Evolutionary conservation across 2,888 invertebrate species (phyloP), one percentile per base, ranked within the genome.

Genomic region (Abrostola tripartita): DNA sequence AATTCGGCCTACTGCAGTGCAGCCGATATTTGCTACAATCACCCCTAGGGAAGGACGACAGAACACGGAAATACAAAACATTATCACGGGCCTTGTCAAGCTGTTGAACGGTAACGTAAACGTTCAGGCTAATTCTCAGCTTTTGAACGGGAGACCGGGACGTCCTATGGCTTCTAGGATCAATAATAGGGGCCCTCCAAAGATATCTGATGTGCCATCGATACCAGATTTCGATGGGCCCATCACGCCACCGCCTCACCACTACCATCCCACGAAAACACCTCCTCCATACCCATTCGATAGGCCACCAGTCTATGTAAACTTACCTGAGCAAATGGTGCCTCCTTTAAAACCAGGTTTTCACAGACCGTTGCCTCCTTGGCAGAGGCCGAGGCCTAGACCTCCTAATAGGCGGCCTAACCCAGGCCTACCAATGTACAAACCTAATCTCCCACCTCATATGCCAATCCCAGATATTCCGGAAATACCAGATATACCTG

Each of bases 41-140:
- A 91, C 88, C 89, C 93, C 81, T 93, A 95, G 85, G 42, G 90
- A 91, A 24, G 91, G 90, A 0, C 80, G 94, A 62, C 95, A 95
- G 74, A 93, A 94, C 52, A 89, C 92, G 0, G 98, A 98, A 84
- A 98, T 98, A 63, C 98, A 98, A 87, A 98, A 98, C 82, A 98
- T 98, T 38, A 98, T 98, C 41, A 97, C 97, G 1, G 98, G 98
- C 8, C 97, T 98, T 54, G 98, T 98, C 0, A 98, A 98, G 86
- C 88, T 98, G 10, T 91, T 98, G 1, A 98, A 98, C 73, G 98
- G 98, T 0, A 98, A 98, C 81, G 98, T 98, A 0, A 98, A 98
- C 81, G 97, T 98, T 0, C 97, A 96, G 85, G 97, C 97, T 0
- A 97, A 97, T 76, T 96, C 97, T 0, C 96, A 96, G 62, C 91